Conservation (phyloP, 92 coral and sea anemone species). For the Zoanthus sociatus region DNA sequence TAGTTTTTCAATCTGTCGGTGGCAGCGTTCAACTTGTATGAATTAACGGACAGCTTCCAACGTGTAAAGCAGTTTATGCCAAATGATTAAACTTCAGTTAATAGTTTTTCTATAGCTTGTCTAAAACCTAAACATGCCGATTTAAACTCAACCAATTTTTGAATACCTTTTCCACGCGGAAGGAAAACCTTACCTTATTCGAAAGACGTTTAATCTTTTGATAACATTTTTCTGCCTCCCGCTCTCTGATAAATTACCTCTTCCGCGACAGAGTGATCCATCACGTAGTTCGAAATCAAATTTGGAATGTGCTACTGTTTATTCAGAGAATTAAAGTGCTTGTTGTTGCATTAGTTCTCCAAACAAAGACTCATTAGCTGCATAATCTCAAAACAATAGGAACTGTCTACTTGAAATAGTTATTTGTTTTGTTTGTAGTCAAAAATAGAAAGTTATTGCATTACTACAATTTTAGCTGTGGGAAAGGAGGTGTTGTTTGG, state of each 20-base stretch:
- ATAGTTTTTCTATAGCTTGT: background rate
- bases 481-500: constrained; percentile 36
- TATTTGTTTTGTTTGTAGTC: background rate
- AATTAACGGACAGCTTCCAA: background rate
- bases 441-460: constrained; percentile 16
- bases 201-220: constrained; percentile 15
- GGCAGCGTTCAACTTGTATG: background rate
- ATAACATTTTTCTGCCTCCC: constrained; percentile 15
- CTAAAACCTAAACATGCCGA: background rate
- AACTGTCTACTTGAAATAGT: constrained; percentile 1
- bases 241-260: constrained; percentile 14
- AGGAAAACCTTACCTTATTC: constrained; percentile 23
- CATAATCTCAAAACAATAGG: background rate
- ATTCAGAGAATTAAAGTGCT: constrained; percentile 18
- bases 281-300: constrained; percentile 24
- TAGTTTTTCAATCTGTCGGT: background rate
- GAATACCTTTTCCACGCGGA: constrained; percentile 30
- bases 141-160: constrained; percentile 3
- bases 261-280: background rate
- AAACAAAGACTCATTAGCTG: constrained; percentile 59
- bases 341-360: constrained; percentile 80
- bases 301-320: constrained; percentile 43
- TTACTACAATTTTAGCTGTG: background rate
- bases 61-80: background rate
- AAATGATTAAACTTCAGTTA: background rate